A percentile compares a stretch with the other conserved stretches of the same genome.
Conservation (phyloP, 35 echinoderm and acorn worm species). For the Hemicentrotus pulcherrimus region DNA sequence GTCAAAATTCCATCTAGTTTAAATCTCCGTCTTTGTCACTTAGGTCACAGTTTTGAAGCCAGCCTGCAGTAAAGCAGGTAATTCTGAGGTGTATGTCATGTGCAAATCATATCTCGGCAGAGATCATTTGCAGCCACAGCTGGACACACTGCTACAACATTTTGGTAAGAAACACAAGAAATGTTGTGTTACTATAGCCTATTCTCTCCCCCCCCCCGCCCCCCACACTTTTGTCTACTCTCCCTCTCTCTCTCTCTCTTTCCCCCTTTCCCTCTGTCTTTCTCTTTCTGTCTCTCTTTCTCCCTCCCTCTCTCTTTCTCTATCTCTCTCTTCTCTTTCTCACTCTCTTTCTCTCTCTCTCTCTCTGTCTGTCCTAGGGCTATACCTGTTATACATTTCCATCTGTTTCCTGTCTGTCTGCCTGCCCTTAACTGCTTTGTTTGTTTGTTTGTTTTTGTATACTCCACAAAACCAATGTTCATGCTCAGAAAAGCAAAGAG, state of each 20-base stretch:
- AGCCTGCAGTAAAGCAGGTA: constrained; percentile 90
- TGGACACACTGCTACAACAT: constrained; percentile 33
- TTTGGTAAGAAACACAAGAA: constrained; percentile 62
- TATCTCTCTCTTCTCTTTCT: too few species aligned
- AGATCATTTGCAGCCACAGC: constrained; percentile 15
- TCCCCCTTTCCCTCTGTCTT: not conserved
- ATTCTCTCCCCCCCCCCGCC: too few species aligned
- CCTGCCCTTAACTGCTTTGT: too few species aligned
- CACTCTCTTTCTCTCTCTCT: too few species aligned
- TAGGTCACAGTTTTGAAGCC: constrained; percentile 91
- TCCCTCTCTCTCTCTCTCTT: not conserved
- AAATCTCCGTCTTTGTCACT: not conserved
- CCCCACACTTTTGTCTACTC: too few species aligned
- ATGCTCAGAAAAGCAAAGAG: too few species aligned
- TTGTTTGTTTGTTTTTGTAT: too few species aligned
- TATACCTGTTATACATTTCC: too few species aligned
- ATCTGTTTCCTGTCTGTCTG: too few species aligned
- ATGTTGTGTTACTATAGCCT: too few species aligned
- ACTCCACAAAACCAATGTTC: too few species aligned
- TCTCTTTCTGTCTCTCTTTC: not conserved
- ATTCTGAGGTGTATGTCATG: constrained; percentile 90
- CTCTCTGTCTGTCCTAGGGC: too few species aligned
- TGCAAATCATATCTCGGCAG: constrained; percentile 65
- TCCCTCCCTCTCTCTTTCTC: not conserved
- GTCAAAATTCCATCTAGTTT: not conserved